These are phyloP conservation scores for Junonia oenone DNA, from an alignment of 2,888 invertebrate genomes.

Conservation along the genomic window DNA sequence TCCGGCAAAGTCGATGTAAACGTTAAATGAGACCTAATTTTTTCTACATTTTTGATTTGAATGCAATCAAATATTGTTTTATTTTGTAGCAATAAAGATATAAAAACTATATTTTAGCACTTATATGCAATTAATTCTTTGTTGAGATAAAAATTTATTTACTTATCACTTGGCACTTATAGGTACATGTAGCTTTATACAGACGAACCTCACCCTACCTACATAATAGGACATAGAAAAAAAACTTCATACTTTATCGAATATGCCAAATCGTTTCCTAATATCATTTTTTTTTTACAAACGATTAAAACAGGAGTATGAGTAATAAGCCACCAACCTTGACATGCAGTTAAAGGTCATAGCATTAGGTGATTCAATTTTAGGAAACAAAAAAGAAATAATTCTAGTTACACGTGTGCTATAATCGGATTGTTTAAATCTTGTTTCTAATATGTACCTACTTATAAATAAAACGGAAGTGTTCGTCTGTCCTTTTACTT, in stretches of 20 bases:
- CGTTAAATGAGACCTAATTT: no score
- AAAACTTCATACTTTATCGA: not conserved
- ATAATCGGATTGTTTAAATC: not conserved
- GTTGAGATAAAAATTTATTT: not conserved
- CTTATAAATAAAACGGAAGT: no score
- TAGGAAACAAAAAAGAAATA: not conserved
- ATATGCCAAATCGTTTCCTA: not conserved
- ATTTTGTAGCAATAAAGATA: no score
- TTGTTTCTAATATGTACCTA: no score
- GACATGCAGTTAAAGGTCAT: conserved; percentile 11
- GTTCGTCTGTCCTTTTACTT: no score
- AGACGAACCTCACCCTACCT: not conserved
- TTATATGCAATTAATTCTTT: not conserved
- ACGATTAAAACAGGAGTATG: not conserved
- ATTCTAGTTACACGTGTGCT: not conserved
- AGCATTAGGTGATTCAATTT: conserved; percentile 6
- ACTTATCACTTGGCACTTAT: not conserved
- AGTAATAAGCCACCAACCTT: conserved; percentile 1
- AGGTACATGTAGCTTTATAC: not conserved
- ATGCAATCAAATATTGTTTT: not conserved
- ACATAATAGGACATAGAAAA: not conserved
- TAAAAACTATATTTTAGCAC: no score
- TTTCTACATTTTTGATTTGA: no score
- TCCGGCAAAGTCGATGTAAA: no score
- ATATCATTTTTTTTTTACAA: not conserved